Conservation (phyloP, 2,797 vertebrate genomes). For the Galago senegalensis region DNA sequence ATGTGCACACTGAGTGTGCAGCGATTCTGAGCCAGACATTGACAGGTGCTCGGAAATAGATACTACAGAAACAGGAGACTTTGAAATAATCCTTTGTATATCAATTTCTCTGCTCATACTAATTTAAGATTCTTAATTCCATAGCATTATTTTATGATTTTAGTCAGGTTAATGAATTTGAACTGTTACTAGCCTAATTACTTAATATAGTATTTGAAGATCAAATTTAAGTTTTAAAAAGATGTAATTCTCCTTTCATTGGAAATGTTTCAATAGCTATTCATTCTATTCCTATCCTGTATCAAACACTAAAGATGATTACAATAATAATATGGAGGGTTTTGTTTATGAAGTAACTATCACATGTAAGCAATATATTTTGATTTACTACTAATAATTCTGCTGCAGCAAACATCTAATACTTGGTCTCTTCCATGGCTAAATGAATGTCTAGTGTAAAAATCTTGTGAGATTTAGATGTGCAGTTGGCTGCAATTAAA, state of each 20-base stretch:
- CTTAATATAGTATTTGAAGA: slow-evolving; percentile 47
- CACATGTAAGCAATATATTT: neutral
- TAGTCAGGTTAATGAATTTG: slow-evolving; percentile 34
- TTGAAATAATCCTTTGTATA: neutral
- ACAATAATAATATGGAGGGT: neutral
- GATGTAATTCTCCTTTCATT: neutral
- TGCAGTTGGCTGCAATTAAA: neutral
- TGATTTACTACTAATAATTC: slow-evolving; percentile 34
- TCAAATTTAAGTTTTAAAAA: slow-evolving; percentile 19
- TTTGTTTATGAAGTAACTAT: neutral
- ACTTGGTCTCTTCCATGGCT: neutral
- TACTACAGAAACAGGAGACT: neutral
- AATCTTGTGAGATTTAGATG: slow-evolving; percentile 32
- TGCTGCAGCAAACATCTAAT: neutral
- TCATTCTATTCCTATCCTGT: neutral
- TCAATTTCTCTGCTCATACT: neutral
- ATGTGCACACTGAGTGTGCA: neutral
- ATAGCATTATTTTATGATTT: neutral
- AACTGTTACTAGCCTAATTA: neutral
- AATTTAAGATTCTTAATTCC: slow-evolving; percentile 12
- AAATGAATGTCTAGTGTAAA: slow-evolving; percentile 34
- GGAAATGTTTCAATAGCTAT: neutral
- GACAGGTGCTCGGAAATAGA: neutral
- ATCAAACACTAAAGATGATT: neutral
- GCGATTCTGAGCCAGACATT: neutral